Evolutionary conservation across 92 coral and sea anemone species (phyloP), one percentile per base, ranked within the genome.

Genomic region (Paragorgia papillata): DNA sequence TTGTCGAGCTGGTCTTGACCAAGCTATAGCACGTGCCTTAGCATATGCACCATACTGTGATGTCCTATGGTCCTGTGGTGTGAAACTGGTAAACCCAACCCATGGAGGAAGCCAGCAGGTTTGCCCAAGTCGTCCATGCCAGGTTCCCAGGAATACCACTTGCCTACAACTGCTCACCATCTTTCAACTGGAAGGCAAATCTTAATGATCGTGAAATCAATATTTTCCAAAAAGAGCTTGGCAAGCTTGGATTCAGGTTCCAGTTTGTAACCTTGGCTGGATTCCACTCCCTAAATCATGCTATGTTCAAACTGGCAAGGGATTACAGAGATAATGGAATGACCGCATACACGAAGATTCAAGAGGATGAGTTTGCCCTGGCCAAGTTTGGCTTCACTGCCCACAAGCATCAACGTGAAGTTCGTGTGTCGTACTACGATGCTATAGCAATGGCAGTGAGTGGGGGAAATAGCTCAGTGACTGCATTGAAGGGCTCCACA

Each of bases 101-200:
- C n/a, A n/a, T 92, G 44, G 89, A 90, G 1, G 97, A 92, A 79
- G 97, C 97, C 4, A 79, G 88, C 59, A 62, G 84, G 69, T 92
- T 92, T 85, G 96, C 97, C 18, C 83, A 88, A 53, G 96, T 91
- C 33, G 79, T 92, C 75, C 97, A 92, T 70, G 88, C 96, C 10
- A 57, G 71, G 61, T 92, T 80, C 60, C 97, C 97, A 29, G 97
- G 96, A 9, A 92, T 90, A 65, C 97, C 97, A 24, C 93, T 92
- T 7, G 97, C 97, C 19, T 92, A 92, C 79, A 92, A 92, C 88
- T 92, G 97, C 74, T 92, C 97, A 24, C 97, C 97, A 17, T 92
- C 97, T 0, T 92, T 92, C 80, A 92, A 92, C 96, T 92, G 97
- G 97, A 92, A 86, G 65, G 97, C 97, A 26, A 92, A 92, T 81